Conservation (phyloP, 2,113 vertebrate genomes). For the Steatornis caripensis region DNA sequence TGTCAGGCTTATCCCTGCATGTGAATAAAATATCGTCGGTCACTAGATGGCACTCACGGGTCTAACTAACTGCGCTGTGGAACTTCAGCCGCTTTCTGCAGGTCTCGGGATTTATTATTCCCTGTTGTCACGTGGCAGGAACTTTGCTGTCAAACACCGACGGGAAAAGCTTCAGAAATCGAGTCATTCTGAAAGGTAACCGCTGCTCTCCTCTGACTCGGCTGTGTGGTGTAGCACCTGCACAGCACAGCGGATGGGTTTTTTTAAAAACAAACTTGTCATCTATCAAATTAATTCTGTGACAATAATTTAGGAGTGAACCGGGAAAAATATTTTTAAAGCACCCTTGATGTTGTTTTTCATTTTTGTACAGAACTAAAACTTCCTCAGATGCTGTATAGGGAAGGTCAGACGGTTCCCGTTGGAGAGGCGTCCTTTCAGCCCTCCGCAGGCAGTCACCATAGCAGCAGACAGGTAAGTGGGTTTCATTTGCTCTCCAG, state of each 20-base stretch:
- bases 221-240: not conserved
- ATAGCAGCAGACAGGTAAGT: not conserved
- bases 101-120: not conserved
- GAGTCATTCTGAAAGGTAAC: accelerated
- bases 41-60: not conserved
- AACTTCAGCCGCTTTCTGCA: not conserved
- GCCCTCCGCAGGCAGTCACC: accelerated
- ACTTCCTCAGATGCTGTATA: accelerated
- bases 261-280: not conserved
- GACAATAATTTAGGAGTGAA: not conserved
- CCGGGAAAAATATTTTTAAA: not conserved
- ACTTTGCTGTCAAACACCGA: accelerated
- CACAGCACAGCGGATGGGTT: accelerated
- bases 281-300: no score
- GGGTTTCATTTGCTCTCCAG: not conserved
- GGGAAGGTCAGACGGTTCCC: not conserved
- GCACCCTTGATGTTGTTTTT: not conserved
- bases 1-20: not conserved
- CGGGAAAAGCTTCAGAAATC: not conserved
- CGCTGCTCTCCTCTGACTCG: accelerated
- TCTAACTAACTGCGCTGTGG: accelerated
- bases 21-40: accelerated
- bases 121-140: accelerated
- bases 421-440: accelerated
- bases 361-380: not conserved